Percentiles rank a stretch among this genome's conserved stretches.
Evolutionary conservation across 2,888 invertebrate genomes (phyloP).

Genomic region (Lochmaea crataegi): DNA sequence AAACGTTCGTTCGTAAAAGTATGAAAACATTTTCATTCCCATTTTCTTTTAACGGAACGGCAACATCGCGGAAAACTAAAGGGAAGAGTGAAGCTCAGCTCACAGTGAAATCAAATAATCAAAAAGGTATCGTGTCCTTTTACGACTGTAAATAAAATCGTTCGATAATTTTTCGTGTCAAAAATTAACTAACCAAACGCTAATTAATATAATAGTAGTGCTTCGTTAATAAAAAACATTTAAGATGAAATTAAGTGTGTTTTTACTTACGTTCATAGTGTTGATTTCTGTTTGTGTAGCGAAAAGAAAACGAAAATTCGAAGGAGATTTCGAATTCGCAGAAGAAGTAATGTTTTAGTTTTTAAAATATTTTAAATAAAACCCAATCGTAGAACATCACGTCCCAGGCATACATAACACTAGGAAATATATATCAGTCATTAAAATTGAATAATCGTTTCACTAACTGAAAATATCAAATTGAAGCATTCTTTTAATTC

Average conservation of each 20-base stretch:
- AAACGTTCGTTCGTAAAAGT: too few relatives aligned
- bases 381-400: background rate
- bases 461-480: too few relatives aligned
- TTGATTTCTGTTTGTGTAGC: conserved; percentile 64
- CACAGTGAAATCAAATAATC: conserved; percentile 58
- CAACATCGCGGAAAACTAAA: conserved; percentile 37
- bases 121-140: conserved; percentile 60
- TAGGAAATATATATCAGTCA: background rate
- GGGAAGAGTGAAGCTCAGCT: conserved; percentile 45
- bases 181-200: conserved; percentile 9
- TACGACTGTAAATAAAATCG: conserved; percentile 47
- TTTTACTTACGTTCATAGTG: conserved; percentile 64
- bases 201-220: conserved; percentile 27
- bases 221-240: conserved; percentile 30
- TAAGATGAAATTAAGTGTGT: conserved; percentile 65
- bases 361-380: background rate
- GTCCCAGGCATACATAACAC: background rate
- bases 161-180: conserved; percentile 30
- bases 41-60: background rate
- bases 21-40: background rate
- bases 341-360: conserved; percentile 73
- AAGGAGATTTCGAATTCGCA: conserved; percentile 83
- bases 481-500: too few relatives aligned
- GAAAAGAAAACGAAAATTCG: conserved; percentile 78
- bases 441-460: background rate